phyloP scores from a whole-genome alignment of 2,888 invertebrate genomes.

The Boloria selene region DNA sequence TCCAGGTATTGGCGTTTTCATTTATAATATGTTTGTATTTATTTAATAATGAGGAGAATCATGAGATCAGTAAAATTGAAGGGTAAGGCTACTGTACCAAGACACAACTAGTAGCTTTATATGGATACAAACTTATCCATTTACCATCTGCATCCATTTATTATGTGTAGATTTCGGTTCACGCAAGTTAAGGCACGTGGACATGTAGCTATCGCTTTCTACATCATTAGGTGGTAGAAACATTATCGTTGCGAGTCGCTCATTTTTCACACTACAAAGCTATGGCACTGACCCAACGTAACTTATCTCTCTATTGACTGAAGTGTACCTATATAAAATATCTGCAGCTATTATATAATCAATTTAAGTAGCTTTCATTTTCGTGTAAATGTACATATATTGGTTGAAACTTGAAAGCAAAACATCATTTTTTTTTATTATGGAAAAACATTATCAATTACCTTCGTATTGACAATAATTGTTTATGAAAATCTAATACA shows the following conservation, averaged over 20 bases:
- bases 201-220: conserved; percentile 75
- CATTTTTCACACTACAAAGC: conserved; percentile 68
- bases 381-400: too few species aligned
- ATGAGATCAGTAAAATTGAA: too few species aligned
- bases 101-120: too few species aligned
- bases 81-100: too few species aligned
- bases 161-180: conserved; percentile 5
- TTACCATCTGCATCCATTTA: neutral
- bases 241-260: conserved; percentile 62
- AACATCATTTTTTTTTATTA: neutral
- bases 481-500: conserved; percentile 20
- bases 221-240: conserved; percentile 70
- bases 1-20: too few species aligned
- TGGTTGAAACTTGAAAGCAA: too few species aligned
- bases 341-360: too few species aligned
- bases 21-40: too few species aligned
- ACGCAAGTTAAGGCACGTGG: conserved; percentile 42
- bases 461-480: conserved; percentile 8
- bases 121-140: conserved; percentile 7
- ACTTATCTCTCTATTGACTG: conserved; percentile 3
- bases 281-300: conserved; percentile 27
- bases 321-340: neutral
- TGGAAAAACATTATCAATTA: conserved; percentile 22
- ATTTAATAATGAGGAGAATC: too few species aligned
- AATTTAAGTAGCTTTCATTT: too few species aligned